These are phyloP conservation scores for Bicyclus anynana DNA, from an alignment of 1,140 invertebrate species.

Conservation along the genomic window DNA sequence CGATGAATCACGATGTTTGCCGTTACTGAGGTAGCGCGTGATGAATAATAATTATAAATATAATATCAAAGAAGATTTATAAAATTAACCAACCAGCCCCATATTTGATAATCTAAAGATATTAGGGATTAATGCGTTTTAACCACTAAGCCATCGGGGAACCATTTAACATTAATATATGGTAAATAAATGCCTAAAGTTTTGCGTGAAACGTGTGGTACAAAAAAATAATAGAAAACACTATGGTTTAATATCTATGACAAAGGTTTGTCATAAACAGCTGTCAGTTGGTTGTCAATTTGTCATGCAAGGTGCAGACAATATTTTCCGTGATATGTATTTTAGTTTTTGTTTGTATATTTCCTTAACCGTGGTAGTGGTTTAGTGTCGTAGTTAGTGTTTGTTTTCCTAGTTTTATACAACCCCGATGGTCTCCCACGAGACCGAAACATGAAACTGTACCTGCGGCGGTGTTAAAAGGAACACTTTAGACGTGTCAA, in stretches of 20 bases:
- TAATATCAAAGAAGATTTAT: neutral
- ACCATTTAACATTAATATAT: neutral
- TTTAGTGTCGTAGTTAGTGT: slow-evolving; percentile 56
- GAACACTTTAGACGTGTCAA: slow-evolving; percentile 65
- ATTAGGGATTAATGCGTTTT: too few species aligned
- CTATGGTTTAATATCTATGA: too few species aligned
- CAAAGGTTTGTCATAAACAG: slow-evolving; percentile 33
- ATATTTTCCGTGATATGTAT: slow-evolving; percentile 61
- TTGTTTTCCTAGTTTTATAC: slow-evolving; percentile 44
- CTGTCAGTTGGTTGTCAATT: slow-evolving; percentile 56
- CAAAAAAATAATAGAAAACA: slow-evolving; percentile 42
- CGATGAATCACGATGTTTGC: neutral
- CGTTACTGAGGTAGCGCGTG: neutral
- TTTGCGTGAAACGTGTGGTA: slow-evolving; percentile 42
- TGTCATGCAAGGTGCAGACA: slow-evolving; percentile 48
- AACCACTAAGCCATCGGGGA: neutral
- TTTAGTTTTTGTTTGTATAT: slow-evolving; percentile 71
- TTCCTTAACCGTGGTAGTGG: slow-evolving; percentile 55
- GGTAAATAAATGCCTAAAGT: neutral
- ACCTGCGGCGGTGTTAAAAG: slow-evolving; percentile 40
- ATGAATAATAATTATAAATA: neutral
- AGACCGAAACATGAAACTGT: slow-evolving; percentile 36
- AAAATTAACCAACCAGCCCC: neutral
- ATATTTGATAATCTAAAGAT: too few species aligned
- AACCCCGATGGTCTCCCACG: slow-evolving; percentile 46